Percentiles rank a stretch among this genome's conserved stretches.
Evolutionary conservation across 2,113 vertebrate species (phyloP).

Genomic region (Coracopsis vasa): DNA sequence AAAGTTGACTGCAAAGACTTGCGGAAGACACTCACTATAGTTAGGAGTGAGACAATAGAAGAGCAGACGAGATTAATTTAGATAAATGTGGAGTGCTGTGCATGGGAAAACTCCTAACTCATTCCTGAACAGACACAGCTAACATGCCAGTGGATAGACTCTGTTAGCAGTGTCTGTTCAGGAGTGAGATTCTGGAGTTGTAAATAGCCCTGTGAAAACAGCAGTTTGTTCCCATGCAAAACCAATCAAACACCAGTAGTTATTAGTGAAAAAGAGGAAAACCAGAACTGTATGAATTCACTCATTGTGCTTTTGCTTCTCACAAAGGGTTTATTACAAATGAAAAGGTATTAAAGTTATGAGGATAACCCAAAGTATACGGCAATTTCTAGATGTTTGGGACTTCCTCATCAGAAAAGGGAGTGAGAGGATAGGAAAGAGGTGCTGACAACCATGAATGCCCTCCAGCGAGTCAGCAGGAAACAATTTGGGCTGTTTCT

Average conservation of each 20-base stretch:
- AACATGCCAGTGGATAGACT: not conserved
- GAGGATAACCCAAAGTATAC: not conserved
- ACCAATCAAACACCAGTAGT: not conserved
- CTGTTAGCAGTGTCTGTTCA: not conserved
- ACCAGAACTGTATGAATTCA: rapidly evolving
- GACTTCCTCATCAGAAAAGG: not conserved
- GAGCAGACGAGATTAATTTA: not conserved
- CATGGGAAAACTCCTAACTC: not conserved
- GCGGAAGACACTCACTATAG: not conserved
- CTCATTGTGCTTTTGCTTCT: not conserved
- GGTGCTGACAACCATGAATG: not conserved
- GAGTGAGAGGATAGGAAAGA: not conserved
- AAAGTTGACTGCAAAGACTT: not conserved
- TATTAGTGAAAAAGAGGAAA: not conserved
- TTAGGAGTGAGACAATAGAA: slow-evolving; percentile 17
- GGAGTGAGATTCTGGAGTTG: not conserved
- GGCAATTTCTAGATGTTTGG: not conserved
- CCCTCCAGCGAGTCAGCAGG: not conserved
- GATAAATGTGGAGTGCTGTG: not conserved
- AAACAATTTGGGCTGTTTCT: not conserved
- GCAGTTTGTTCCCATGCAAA: not conserved
- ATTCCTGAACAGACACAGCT: not conserved
- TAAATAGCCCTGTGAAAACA: not conserved
- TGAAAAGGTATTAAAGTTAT: not conserved
- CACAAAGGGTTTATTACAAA: not conserved